phyloP scores from a whole-genome alignment of 2,888 invertebrate genomes.

The Protophormia terraenovae region DNA sequence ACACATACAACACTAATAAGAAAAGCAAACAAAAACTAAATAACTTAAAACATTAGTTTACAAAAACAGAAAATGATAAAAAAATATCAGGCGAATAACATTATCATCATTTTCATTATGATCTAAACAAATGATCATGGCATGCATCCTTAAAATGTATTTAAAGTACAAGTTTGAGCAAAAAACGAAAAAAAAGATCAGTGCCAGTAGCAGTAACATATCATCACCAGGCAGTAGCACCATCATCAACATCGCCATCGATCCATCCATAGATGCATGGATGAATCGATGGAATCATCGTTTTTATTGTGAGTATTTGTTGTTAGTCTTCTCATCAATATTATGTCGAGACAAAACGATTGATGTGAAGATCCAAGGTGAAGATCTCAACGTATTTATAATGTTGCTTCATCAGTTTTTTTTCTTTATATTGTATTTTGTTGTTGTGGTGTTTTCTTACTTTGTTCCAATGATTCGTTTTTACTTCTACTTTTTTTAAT shows the following conservation, averaged over 20 bases:
- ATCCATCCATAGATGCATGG: conserved; percentile 33
- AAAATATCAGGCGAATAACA: conserved; percentile 32
- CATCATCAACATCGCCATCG: conserved; percentile 44
- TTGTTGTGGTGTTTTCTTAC: conserved; percentile 4
- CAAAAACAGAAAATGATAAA: not conserved
- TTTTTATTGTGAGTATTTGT: conserved; percentile 23
- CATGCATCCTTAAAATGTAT: conserved; percentile 59
- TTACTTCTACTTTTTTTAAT: conserved; percentile 34
- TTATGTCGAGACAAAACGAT: conserved; percentile 79
- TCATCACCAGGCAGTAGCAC: conserved; percentile 58
- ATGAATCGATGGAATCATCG: conserved; percentile 30
- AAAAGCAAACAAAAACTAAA: conserved; percentile 54
- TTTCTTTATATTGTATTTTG: conserved; percentile 2
- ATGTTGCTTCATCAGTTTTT: conserved; percentile 39
- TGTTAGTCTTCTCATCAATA: conserved; percentile 74
- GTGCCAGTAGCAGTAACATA: conserved; percentile 62
- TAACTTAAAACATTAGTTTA: conserved; percentile 35
- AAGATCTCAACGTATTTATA: conserved; percentile 75
- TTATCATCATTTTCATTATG: conserved; percentile 51
- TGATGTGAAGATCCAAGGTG: conserved; percentile 79
- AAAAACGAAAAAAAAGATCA: conserved; percentile 65
- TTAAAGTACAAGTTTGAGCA: conserved; percentile 32
- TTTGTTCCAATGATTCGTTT: conserved; percentile 29
- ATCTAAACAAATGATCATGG: conserved; percentile 54
- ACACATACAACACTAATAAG: conserved; percentile 66